These are phyloP conservation scores for Nymphicus hollandicus DNA, from an alignment of 2,113 vertebrate species.

Conservation along the genomic window DNA sequence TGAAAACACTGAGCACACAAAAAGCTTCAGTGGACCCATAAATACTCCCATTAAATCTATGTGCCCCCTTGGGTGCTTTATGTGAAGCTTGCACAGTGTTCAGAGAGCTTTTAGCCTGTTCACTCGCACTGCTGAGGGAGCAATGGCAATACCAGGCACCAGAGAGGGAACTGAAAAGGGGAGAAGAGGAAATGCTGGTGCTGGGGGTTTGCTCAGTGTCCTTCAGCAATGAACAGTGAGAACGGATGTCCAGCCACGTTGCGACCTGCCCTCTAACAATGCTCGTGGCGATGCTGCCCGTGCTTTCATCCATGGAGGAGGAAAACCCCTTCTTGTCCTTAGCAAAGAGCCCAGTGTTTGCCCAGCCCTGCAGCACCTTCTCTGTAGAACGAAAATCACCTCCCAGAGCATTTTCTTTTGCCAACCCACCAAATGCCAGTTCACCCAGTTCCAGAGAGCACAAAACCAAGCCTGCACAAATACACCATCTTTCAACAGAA, in stretches of 20 bases:
- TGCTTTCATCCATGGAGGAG: too few relatives aligned
- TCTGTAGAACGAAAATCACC: not conserved
- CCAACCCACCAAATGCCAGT: accelerated
- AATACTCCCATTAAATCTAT: not conserved
- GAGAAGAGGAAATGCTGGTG: not conserved
- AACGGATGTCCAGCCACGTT: not conserved
- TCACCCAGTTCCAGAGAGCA: accelerated
- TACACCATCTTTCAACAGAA: conserved; percentile 35
- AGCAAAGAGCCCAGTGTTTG: not conserved
- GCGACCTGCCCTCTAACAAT: not conserved
- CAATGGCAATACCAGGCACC: not conserved
- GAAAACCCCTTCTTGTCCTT: not conserved
- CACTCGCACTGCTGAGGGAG: not conserved
- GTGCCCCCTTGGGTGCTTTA: not conserved
- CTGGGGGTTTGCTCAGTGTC: not conserved
- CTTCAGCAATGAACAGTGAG: too few relatives aligned
- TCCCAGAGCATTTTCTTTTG: not conserved
- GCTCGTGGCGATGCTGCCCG: not conserved
- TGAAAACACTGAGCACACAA: not conserved
- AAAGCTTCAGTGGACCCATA: not conserved
- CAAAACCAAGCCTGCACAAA: not conserved
- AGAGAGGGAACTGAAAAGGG: not conserved
- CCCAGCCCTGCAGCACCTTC: not conserved
- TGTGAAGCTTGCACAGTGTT: not conserved
- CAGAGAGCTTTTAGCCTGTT: not conserved